phyloP scores from a whole-genome alignment of 2,113 vertebrate genomes.

The Pedetes capensis region DNA sequence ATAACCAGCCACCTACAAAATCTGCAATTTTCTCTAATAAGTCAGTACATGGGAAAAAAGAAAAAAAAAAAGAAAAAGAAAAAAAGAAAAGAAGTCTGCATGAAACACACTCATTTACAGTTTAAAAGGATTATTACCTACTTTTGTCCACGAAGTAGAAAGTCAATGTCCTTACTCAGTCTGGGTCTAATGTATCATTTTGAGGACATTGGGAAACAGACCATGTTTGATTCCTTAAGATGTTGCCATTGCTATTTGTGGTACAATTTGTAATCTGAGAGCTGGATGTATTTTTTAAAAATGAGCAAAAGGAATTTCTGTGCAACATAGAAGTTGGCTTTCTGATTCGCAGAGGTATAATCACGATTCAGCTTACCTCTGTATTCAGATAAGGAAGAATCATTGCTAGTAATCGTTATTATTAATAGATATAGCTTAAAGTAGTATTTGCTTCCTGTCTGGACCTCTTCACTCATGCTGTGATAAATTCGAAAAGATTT shows the following conservation, averaged over 20 bases:
- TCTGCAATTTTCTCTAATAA: conserved; percentile 67
- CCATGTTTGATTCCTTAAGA: conserved; percentile 14
- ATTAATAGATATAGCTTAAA: neutral
- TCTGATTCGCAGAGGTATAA: neutral
- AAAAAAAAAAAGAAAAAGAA: too few species aligned
- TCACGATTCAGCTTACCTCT: neutral
- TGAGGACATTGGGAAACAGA: conserved; percentile 29
- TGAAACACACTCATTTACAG: conserved; percentile 32
- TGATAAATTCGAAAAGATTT: neutral
- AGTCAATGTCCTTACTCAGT: neutral
- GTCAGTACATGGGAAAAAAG: neutral
- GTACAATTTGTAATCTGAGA: conserved; percentile 22
- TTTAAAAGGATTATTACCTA: conserved; percentile 41
- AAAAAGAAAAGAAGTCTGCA: conserved; percentile 46
- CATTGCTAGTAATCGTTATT: neutral
- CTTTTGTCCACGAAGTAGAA: conserved; percentile 12
- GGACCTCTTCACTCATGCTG: neutral
- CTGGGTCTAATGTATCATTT: conserved; percentile 24
- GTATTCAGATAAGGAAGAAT: neutral
- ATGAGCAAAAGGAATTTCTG: neutral
- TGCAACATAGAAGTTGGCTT: neutral
- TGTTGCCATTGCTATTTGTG: neutral
- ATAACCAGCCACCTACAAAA: conserved; percentile 69
- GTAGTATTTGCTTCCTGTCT: neutral
- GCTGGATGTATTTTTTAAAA: neutral